Evolutionary conservation across 2,888 invertebrate species (phyloP), one percentile per base, ranked within the genome.

Genomic region (Spatulosminthurus flaviceps): DNA sequence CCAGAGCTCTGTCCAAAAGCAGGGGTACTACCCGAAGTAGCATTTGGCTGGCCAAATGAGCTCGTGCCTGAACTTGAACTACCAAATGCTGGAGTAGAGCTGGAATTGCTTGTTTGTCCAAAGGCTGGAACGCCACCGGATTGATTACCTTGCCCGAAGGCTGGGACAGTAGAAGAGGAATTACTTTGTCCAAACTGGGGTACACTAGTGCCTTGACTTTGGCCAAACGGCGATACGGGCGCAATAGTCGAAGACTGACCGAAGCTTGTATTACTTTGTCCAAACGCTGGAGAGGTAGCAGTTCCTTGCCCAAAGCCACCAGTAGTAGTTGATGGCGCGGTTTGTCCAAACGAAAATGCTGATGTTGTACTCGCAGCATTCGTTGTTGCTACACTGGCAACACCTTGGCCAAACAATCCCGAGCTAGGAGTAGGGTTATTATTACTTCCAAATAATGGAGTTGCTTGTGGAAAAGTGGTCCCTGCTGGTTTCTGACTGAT

Each of bases 161-260:
- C 11, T 19, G 73, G n/a, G 24, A 9, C 24, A 19, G 72, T 11
- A 21, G 51, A 1, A 19, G 19, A 28, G 2, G 28, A 9, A 26
- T 22, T 77, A 67, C 43, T 67, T 77, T 77, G 77, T 26, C 77
- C 77, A 43, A 77, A 67, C n/a, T 34, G 11, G 13, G 75, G 66
- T 24, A 61, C 73, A 21, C 42, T 16, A 16, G 5, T 21, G 24
- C 42, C 51, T 22, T 28, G 61, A 75, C 34, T 41, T 19, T 64
- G 64, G n/a, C 75, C 75, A 22, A 75, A 75, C n/a, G 75, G 34
- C 1, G 41, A 7, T 41, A 34, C 64, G 1, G 26, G 16, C 11
- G 67, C 4, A 4, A 22, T 60, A 7, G 60, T 16, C 9, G 9
- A 34, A 7, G 34, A 4, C 9, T 34, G 34, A 34, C 34, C 34